Evolutionary conservation across 2,888 invertebrate species (phyloP).

Genomic region (Eupithecia subumbrata): DNA sequence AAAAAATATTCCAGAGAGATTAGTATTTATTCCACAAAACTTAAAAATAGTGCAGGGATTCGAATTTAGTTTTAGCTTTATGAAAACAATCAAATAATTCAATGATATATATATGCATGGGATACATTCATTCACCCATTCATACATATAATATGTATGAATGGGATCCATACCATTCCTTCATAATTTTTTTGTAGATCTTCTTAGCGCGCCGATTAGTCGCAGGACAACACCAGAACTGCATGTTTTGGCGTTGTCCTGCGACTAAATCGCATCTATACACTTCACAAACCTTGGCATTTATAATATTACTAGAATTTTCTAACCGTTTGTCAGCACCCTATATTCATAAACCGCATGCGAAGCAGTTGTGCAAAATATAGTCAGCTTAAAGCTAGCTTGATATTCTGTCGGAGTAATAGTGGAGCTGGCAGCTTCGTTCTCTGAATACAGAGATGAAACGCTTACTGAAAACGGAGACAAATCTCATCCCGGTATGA

Average conservation of each 20-base stretch:
- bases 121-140: no score
- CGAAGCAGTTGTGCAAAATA: neutral
- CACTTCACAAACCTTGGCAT: neutral
- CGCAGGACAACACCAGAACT: no score
- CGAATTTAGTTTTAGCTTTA: no score
- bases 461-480: conserved; percentile 2
- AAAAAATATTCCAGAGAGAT: no score
- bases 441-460: conserved; percentile 7
- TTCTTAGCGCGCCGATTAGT: no score
- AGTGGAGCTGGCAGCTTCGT: neutral
- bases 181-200: no score
- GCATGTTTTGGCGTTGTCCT: neutral
- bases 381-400: neutral
- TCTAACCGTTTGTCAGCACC: neutral
- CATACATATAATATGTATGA: no score
- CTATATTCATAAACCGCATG: neutral
- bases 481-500: conserved; percentile 11
- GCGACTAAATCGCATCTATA: neutral
- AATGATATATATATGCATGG: no score
- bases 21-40: no score
- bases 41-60: no score
- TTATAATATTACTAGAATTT: neutral
- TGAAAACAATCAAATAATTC: no score
- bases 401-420: neutral
- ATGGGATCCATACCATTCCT: no score